Conservation (phyloP, 2,888 invertebrate species). For the Hoplodrina blanda region DNA sequence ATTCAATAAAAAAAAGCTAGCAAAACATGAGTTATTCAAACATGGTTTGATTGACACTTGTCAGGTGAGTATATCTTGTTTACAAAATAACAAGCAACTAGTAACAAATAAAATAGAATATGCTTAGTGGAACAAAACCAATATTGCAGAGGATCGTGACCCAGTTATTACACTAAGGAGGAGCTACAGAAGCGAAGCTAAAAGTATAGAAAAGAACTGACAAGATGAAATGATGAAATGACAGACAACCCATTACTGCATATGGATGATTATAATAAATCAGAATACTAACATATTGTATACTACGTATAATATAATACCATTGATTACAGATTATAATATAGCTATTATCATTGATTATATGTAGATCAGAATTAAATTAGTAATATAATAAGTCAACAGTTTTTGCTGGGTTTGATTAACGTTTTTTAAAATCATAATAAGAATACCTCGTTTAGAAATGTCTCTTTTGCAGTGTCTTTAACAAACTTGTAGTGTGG, state of each 20-base stretch:
- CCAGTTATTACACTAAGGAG: slow-evolving; percentile 24
- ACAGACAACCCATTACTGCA: slow-evolving; percentile 13
- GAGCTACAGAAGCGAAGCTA: slow-evolving; percentile 22
- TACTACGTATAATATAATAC: background rate
- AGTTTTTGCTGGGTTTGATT: background rate
- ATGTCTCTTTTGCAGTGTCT: slow-evolving; percentile 82
- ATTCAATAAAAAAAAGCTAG: slow-evolving; percentile 20
- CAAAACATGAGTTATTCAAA: slow-evolving; percentile 10
- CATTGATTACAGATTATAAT: background rate
- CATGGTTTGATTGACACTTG: slow-evolving; percentile 39
- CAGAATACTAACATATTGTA: background rate
- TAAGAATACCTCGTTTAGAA: slow-evolving; percentile 77
- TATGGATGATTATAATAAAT: slow-evolving; percentile 7
- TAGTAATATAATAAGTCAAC: background rate
- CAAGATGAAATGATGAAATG: slow-evolving; percentile 17
- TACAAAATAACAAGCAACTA: slow-evolving; percentile 23
- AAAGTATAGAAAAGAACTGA: slow-evolving; percentile 25
- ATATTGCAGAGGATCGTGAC: slow-evolving; percentile 28
- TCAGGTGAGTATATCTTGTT: slow-evolving; percentile 21
- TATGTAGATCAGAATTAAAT: slow-evolving; percentile 5
- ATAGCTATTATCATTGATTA: background rate
- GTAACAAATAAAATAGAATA: slow-evolving; percentile 23
- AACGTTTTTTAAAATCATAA: background rate
- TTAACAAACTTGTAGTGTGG: slow-evolving; percentile 92
- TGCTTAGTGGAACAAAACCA: slow-evolving; percentile 26